These are phyloP conservation scores for Abscondita cerata DNA, from an alignment of 2,888 invertebrate genomes.

Conservation along the genomic window DNA sequence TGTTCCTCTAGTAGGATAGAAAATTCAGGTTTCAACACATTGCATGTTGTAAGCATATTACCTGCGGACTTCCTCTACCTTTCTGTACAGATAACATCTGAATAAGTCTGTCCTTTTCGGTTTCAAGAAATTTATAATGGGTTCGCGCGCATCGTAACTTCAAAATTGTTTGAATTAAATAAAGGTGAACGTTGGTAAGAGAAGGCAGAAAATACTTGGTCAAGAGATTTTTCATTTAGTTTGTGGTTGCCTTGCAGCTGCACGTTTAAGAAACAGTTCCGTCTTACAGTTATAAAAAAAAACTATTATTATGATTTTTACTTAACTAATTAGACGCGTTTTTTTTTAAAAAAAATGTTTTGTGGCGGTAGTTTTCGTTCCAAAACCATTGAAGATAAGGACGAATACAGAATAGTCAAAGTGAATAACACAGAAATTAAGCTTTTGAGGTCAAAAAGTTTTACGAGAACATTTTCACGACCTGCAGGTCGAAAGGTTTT, in stretches of 20 bases:
- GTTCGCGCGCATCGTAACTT: slow-evolving; percentile 5
- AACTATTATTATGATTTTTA: slow-evolving; percentile 18
- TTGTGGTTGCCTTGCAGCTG: slow-evolving; percentile 39
- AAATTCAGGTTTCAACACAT: slow-evolving; percentile 17
- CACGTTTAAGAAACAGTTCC: slow-evolving; percentile 31
- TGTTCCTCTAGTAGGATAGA: slow-evolving; percentile 7
- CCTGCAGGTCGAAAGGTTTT: slow-evolving; percentile 23
- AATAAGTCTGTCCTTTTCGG: slow-evolving; percentile 7
- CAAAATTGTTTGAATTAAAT: slow-evolving; percentile 13
- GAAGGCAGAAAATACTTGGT: slow-evolving; percentile 46
- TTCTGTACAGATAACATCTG: slow-evolving; percentile 15
- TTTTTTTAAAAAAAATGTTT: slow-evolving; percentile 44
- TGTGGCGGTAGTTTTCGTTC: slow-evolving; percentile 56
- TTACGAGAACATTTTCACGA: slow-evolving; percentile 9
- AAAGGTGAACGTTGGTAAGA: slow-evolving; percentile 43
- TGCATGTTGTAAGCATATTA: slow-evolving; percentile 29
- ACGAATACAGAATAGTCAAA: slow-evolving; percentile 51
- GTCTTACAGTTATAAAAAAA: slow-evolving; percentile 21
- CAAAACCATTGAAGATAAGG: slow-evolving; percentile 51
- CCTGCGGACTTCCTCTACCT: slow-evolving; percentile 32
- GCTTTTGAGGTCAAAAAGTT: slow-evolving; percentile 48
- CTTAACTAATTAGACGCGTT: neutral
- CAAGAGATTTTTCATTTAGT: slow-evolving; percentile 46
- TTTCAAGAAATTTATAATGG: neutral
- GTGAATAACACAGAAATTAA: slow-evolving; percentile 51